These are phyloP conservation scores for Chirona hameri DNA, from an alignment of 2,888 invertebrate genomes.

Conservation along the genomic window DNA sequence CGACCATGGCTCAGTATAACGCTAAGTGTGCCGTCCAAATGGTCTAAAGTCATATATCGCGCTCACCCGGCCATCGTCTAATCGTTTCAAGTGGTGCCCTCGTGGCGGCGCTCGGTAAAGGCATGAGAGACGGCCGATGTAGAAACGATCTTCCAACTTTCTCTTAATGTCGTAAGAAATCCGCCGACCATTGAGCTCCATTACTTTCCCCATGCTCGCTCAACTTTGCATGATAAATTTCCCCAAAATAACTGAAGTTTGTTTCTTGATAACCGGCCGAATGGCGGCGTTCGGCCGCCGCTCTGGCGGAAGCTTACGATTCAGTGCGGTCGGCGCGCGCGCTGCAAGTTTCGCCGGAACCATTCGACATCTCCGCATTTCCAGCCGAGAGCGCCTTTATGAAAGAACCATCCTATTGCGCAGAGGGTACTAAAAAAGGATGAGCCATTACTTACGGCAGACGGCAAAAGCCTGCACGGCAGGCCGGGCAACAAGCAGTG, in stretches of 20 bases:
- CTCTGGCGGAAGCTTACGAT: neutral
- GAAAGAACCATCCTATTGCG: neutral
- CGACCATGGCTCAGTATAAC: too few species aligned
- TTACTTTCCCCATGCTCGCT: neutral
- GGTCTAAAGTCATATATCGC: too few species aligned
- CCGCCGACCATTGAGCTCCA: neutral
- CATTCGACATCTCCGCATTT: neutral
- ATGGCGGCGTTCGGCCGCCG: neutral
- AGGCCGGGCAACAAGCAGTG: neutral
- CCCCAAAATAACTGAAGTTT: neutral
- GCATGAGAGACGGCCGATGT: neutral
- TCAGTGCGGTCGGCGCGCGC: neutral
- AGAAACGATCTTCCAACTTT: neutral
- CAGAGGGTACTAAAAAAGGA: neutral
- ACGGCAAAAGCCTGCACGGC: neutral
- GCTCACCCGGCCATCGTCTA: too few species aligned
- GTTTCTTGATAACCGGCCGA: constrained; percentile 2
- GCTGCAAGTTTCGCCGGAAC: neutral
- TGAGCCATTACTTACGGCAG: constrained; percentile 1
- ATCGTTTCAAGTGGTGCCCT: too few species aligned
- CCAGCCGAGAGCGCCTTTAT: neutral
- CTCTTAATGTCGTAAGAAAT: neutral
- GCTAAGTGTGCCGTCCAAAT: too few species aligned
- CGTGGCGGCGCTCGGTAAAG: neutral
- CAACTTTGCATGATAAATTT: constrained; percentile 22